Evolutionary conservation across 2,113 vertebrate genomes (phyloP).

Genomic region (Rhynchomys soricoides): DNA sequence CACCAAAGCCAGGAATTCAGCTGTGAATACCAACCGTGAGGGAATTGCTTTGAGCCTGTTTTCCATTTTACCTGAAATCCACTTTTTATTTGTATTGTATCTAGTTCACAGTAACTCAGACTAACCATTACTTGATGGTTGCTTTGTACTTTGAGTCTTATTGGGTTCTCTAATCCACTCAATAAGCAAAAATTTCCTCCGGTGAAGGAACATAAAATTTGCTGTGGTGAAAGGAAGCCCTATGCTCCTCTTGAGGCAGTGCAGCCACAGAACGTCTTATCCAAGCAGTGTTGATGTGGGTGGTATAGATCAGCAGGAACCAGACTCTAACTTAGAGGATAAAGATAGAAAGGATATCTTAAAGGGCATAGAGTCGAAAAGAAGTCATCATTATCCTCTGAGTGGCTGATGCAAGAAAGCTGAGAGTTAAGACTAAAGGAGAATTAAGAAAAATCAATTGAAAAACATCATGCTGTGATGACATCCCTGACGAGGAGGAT

Average conservation of each 20-base stretch:
- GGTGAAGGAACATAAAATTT: constrained; percentile 44
- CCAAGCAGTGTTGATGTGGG: constrained; percentile 10
- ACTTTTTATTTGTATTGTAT: constrained; percentile 58
- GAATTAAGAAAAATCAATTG: constrained; percentile 39
- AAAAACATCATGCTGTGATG: not conserved
- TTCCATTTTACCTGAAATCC: constrained; percentile 51
- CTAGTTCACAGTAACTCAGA: constrained; percentile 38
- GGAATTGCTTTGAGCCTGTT: constrained; percentile 26
- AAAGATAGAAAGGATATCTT: constrained; percentile 45
- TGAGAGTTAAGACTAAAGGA: not conserved
- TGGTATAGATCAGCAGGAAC: constrained; percentile 33
- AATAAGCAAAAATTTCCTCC: constrained; percentile 2
- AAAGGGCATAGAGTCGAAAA: not conserved
- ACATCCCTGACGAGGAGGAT: not conserved
- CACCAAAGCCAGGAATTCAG: constrained; percentile 38
- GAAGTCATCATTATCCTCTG: not conserved
- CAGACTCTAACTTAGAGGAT: not conserved
- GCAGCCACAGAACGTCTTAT: constrained; percentile 12
- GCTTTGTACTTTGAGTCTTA: constrained; percentile 4
- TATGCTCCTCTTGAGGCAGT: constrained; percentile 9
- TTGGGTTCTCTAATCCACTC: not conserved
- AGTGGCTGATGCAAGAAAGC: not conserved
- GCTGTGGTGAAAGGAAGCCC: not conserved
- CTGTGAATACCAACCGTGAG: constrained; percentile 31
- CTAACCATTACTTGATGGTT: constrained; percentile 36